Base-by-base conservation (phyloP, 1,140 invertebrate species). In the Apis dorsata region DNA sequence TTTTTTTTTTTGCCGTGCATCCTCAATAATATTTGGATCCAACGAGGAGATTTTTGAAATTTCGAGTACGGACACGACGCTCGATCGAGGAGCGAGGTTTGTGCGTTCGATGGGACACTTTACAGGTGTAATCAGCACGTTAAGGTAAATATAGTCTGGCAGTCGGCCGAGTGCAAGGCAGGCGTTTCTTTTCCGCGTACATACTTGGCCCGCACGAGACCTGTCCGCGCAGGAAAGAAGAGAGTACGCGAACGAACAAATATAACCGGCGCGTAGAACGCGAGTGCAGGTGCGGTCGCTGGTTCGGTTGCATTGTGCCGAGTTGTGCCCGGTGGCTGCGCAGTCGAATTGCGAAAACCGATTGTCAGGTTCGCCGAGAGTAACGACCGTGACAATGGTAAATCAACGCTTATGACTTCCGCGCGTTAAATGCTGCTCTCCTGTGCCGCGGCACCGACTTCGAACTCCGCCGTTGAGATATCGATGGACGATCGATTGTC, bases 141-240 rank as follows among this genome's bases (percentile, higher is more conserved):
- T 86, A 85, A 85, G 87, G 84, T 91, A 93, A 92, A 92, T 92
- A 91, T 92, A 92, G 91, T 90, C 88, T 93, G 92, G 91, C 92
- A 91, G 76, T 73, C 75, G 83, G 91, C 92, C 92, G 91, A 91
- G 88, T 85, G 85, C 84, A 88, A 88, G 85, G 76, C 90, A 89
- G 86, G 81, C 90, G 87, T 90, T 92, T 89, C 85, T 92, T 89
- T 88, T 90, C 86, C 86, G 86, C 86, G 88, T 88, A 85, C 86
- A 91, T 88, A 90, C 79, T 91, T 90, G 89, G 90, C 87, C 81
- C 87, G 86, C 85, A 87, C 90, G 86, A 86, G 90, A 89, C 77
- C 71, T 75, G 57, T 57, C 63, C 78, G 24, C 78, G 84, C 71
- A 88, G 68, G 84, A 88, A 88, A 88, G 87, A 88, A 89, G 88